Percentiles rank a stretch among this genome's conserved stretches.
Evolutionary conservation across 1,140 invertebrate species (phyloP).

Genomic region (Caenorhabditis latens): DNA sequence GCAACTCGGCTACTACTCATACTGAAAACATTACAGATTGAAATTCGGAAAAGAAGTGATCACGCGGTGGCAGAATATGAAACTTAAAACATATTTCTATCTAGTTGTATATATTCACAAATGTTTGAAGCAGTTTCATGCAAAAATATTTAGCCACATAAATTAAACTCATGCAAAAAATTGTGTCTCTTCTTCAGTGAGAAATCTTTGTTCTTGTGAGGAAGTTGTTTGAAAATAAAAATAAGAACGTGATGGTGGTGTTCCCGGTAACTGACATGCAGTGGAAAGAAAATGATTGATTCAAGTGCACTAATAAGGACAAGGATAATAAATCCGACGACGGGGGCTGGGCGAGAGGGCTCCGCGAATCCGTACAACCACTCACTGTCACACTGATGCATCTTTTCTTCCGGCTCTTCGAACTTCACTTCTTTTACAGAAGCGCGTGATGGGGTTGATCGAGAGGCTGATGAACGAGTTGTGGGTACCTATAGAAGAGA

Average conservation of each 20-base stretch:
- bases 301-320: not conserved
- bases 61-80: no score
- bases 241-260: conserved; percentile 15
- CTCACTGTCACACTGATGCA: conserved; percentile 47
- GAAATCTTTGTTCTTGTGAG: not conserved
- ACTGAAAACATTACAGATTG: no score
- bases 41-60: no score
- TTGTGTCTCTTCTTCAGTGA: not conserved
- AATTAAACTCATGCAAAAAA: not conserved
- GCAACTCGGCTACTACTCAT: no score
- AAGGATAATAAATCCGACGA: not conserved
- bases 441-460: conserved; percentile 10
- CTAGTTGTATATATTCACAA: no score
- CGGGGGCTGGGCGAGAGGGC: conserved; percentile 26
- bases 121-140: not conserved
- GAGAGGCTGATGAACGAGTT: conserved; percentile 29
- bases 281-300: not conserved
- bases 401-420: conserved; percentile 45
- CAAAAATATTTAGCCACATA: not conserved
- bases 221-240: not conserved
- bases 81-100: no score
- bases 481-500: conserved; percentile 14
- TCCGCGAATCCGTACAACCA: conserved; percentile 32
- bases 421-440: not conserved
- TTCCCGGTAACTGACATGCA: conserved; percentile 54